Base-by-base conservation (phyloP, 2,797 vertebrate species). In the Apogon hyalosoma region DNA sequence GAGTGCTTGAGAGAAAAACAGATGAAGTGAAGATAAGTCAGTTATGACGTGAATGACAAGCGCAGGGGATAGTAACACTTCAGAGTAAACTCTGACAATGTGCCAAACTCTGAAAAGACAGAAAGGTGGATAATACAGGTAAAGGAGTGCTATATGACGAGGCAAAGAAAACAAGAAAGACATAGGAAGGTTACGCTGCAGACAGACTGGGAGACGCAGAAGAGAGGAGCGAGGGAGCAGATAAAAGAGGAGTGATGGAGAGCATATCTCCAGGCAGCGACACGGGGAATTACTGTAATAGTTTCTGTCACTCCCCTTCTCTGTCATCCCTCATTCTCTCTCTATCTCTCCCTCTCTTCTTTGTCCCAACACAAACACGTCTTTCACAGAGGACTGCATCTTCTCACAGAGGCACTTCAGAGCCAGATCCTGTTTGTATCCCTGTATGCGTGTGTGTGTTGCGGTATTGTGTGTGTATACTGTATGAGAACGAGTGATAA, bases 211-310 rank as follows among this genome's bases (percentile, higher is more conserved):
- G 49, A 67, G 69, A 77, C 3, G 39, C 67, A 63, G 65, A 62
- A 48, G 63, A 82, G 71, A 74, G 72, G 56, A 83, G 73, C 40
- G 33, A 84, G 80, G 66, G 67, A 86, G 66, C 61, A 86, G 89
- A 91, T 89, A 86, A 88, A 88, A 80, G 73, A 80, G 67, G 68
- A 83, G 73, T 88, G 89, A 90, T 90, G 77, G 88, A 90, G 79
- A 85, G 85, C 72, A 62, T 80, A 87, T 87, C 84, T 89, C 77
- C 54, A 83, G 82, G 80, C 71, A 80, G 85, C 50, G 60, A 90
- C 83, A 88, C 45, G 2, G 73, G 72, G 81, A 90, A 90, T 92
- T 88, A 89, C 84, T 88, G 80, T 89, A 88, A 91, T 85, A 89
- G 79, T 86, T 81, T 86, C 80, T 82, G 86, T 90, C 83, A 90